Evolutionary conservation across 2,113 vertebrate genomes (phyloP).

Genomic region (Coryphaenoides rupestris): DNA sequence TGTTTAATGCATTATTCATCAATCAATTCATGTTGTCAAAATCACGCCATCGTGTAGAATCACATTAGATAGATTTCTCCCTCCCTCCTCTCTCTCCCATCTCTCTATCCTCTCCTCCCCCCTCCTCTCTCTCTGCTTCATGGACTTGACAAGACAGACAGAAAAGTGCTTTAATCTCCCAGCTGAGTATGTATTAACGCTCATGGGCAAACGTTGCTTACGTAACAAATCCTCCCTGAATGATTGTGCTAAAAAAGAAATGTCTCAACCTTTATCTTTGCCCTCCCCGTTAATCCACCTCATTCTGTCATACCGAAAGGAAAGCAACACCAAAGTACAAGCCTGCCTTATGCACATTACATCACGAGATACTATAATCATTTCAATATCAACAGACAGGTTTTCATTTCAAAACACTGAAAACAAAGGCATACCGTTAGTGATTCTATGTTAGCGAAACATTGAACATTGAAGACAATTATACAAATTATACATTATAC

Average conservation of each 20-base stretch:
- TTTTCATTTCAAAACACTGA: background rate
- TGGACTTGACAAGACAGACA: conserved; percentile 36
- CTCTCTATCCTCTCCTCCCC: too few relatives aligned
- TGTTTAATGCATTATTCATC: too few relatives aligned
- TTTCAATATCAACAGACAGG: background rate
- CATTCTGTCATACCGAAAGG: conserved; percentile 14
- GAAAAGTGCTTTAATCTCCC: conserved; percentile 63
- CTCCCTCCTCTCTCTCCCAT: too few relatives aligned
- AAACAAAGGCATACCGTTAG: background rate
- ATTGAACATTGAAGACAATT: conserved; percentile 22
- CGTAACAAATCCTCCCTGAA: conserved; percentile 63
- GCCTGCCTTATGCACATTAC: background rate
- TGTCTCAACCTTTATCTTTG: conserved; percentile 50
- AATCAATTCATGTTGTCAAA: too few relatives aligned
- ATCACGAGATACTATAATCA: background rate
- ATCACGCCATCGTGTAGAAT: too few relatives aligned
- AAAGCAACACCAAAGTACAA: conserved; percentile 1
- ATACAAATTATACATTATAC: conserved; percentile 1
- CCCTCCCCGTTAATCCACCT: conserved; percentile 53
- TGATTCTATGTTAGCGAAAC: conserved; percentile 1
- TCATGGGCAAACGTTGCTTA: conserved; percentile 52
- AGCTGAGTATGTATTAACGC: conserved; percentile 56
- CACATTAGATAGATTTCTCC: too few relatives aligned
- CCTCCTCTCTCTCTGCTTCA: too few relatives aligned
- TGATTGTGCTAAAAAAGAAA: conserved; percentile 51